phyloP scores from a whole-genome alignment of 2,113 vertebrate genomes.

The Scopus umbretta region DNA sequence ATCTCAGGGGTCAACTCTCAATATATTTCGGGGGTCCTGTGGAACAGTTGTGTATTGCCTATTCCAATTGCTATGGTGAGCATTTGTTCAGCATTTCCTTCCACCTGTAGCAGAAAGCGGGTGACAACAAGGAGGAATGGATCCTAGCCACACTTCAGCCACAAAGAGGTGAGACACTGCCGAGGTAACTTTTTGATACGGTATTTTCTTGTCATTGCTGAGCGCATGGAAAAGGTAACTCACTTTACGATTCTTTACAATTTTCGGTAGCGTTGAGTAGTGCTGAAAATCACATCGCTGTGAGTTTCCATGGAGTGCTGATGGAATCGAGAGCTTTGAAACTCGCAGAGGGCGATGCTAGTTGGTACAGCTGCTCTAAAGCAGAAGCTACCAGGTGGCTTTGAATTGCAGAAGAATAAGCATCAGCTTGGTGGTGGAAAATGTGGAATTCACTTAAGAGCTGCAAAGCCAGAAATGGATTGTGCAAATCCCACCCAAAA shows the following conservation, averaged over 20 bases:
- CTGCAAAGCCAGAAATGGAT: not conserved
- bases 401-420: not conserved
- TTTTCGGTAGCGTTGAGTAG: not conserved
- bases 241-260: not conserved
- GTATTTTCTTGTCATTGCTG: not conserved
- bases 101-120: not conserved
- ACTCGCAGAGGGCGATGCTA: too few relatives aligned
- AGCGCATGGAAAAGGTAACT: not conserved
- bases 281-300: not conserved
- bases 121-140: not conserved
- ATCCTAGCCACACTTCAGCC: not conserved
- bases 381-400: not conserved
- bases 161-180: rapidly evolving
- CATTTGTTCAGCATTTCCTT: not conserved
- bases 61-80: rapidly evolving
- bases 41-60: not conserved
- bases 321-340: not conserved
- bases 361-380: not conserved
- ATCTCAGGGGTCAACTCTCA: not conserved
- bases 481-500: not conserved
- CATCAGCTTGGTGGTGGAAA: not conserved
- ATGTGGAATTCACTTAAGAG: not conserved
- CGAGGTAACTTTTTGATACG: rapidly evolving
- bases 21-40: rapidly evolving
- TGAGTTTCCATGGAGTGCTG: not conserved